Percentiles rank a stretch among this genome's conserved stretches.
These are phyloP conservation scores for Orius laevigatus DNA, from an alignment of 1,140 invertebrate species.

Conservation along the genomic window DNA sequence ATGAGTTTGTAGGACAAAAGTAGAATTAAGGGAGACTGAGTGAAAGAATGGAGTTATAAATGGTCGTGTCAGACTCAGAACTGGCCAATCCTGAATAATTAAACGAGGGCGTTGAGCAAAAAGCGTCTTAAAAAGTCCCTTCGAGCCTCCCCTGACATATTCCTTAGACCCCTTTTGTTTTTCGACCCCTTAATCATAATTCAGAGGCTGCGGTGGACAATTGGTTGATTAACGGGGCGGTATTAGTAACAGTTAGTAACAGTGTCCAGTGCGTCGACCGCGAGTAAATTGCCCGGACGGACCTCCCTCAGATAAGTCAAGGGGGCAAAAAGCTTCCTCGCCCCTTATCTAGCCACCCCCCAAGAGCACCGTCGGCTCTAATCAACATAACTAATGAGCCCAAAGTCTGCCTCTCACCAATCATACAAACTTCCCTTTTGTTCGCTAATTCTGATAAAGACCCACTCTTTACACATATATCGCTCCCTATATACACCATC, in stretches of 20 bases:
- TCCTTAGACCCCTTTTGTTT: conserved; percentile 11
- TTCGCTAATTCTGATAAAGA: too few relatives aligned
- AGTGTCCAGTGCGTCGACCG: conserved; percentile 13
- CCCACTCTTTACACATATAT: too few relatives aligned
- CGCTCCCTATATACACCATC: too few relatives aligned
- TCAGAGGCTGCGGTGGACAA: conserved; percentile 17
- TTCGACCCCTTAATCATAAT: conserved; percentile 11
- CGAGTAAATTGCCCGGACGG: conserved; percentile 17
- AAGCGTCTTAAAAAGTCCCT: conserved; percentile 13
- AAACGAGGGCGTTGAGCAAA: conserved; percentile 11
- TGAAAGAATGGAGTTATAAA: conserved; percentile 13
- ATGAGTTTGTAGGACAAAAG: too few relatives aligned
- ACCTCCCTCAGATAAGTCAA: conserved; percentile 13
- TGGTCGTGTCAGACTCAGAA: conserved; percentile 12
- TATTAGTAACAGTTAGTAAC: conserved; percentile 15
- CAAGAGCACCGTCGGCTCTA: conserved; percentile 1
- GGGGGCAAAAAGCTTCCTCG: conserved; percentile 14
- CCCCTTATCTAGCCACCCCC: conserved; percentile 8
- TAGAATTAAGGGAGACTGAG: too few relatives aligned
- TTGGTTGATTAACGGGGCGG: conserved; percentile 18
- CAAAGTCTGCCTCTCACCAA: not conserved
- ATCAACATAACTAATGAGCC: conserved; percentile 17
- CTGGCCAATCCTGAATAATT: conserved; percentile 11
- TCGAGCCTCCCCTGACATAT: conserved; percentile 13
- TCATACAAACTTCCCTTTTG: too few relatives aligned